Conservation (phyloP, 2,113 vertebrate species). For the Lepisosteus oculatus region DNA sequence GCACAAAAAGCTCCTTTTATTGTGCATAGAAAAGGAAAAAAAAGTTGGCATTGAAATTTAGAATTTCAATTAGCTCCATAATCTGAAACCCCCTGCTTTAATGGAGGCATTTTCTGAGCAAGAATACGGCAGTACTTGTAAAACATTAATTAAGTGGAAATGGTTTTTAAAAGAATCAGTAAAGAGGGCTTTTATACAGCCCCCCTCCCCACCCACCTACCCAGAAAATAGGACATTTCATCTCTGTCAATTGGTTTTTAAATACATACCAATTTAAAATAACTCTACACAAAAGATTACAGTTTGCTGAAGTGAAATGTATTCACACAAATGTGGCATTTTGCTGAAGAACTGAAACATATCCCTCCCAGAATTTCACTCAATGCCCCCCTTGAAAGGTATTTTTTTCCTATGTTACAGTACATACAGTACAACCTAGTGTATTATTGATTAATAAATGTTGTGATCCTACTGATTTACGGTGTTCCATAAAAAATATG, state of each 20-base stretch:
- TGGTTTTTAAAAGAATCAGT: slow-evolving; percentile 57
- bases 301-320: slow-evolving; percentile 51
- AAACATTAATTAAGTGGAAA: slow-evolving; percentile 68
- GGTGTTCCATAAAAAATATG: slow-evolving; percentile 23
- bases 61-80: slow-evolving; percentile 73
- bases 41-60: slow-evolving; percentile 66
- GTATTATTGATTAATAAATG: slow-evolving; percentile 70
- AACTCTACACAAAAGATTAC: slow-evolving; percentile 41
- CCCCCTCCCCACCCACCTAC: slow-evolving; percentile 40
- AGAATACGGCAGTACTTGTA: slow-evolving; percentile 71
- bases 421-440: slow-evolving; percentile 67
- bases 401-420: slow-evolving; percentile 50
- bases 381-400: slow-evolving; percentile 57
- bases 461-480: slow-evolving; percentile 30
- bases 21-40: slow-evolving; percentile 46
- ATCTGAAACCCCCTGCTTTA: slow-evolving; percentile 70
- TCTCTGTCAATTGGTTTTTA: slow-evolving; percentile 49
- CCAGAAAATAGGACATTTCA: slow-evolving; percentile 37
- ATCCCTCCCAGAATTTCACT: slow-evolving; percentile 58
- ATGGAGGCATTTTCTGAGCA: slow-evolving; percentile 58
- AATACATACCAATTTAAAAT: slow-evolving; percentile 49
- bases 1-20: slow-evolving; percentile 59
- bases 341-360: slow-evolving; percentile 66
- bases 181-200: slow-evolving; percentile 60
- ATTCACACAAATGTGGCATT: slow-evolving; percentile 53